These are phyloP conservation scores for Eriocheir sinensis DNA, from an alignment of 1,140 invertebrate species.

Conservation along the genomic window DNA sequence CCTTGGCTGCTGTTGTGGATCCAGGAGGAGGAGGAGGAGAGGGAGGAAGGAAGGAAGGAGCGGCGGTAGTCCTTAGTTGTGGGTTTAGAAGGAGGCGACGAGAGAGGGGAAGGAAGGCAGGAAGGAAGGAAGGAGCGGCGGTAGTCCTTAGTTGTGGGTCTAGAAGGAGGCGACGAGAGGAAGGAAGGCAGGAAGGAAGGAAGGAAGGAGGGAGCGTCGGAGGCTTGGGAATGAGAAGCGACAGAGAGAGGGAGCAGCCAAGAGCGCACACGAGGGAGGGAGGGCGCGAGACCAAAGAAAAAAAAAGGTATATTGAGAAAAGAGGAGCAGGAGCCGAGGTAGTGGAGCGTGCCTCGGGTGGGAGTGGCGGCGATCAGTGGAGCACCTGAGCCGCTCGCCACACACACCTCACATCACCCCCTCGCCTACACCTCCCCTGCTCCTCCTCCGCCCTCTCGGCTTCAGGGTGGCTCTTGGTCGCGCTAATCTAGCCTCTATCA, in stretches of 20 bases:
- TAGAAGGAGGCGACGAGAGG: background rate
- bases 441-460: too few species aligned
- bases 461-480: too few species aligned
- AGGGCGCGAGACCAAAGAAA: too few species aligned
- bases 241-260: slow-evolving; percentile 46
- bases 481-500: background rate
- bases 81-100: too few species aligned
- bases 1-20: too few species aligned
- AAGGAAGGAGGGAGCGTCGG: background rate
- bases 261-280: slow-evolving; percentile 10
- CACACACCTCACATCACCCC: too few species aligned
- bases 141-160: too few species aligned
- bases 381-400: background rate
- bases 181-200: background rate
- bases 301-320: slow-evolving; percentile 20
- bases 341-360: slow-evolving; percentile 34
- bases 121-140: background rate
- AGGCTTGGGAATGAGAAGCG: background rate
- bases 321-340: slow-evolving; percentile 31
- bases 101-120: background rate
- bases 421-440: too few species aligned
- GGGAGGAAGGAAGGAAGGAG: too few species aligned
- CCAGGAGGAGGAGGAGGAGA: background rate
- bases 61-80: too few species aligned
- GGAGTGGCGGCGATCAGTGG: slow-evolving; percentile 32